These are phyloP conservation scores for Apomyelois bistriatella DNA, from an alignment of 2,888 invertebrate species.

Conservation along the genomic window DNA sequence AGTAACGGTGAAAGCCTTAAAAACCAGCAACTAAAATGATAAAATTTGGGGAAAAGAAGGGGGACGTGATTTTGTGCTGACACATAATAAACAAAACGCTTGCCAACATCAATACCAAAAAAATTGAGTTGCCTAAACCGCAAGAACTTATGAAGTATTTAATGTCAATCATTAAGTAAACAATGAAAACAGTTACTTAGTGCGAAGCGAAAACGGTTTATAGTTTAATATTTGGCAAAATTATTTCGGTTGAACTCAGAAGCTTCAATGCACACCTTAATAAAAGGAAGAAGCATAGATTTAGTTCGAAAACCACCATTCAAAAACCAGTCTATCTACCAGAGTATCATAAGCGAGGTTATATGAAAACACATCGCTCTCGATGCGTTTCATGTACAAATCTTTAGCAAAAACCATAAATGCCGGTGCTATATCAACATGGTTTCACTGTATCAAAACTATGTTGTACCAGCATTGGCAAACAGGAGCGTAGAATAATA, in stretches of 20 bases:
- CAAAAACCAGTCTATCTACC: slow-evolving; percentile 71
- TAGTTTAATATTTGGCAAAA: slow-evolving; percentile 31
- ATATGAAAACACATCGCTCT: slow-evolving; percentile 50
- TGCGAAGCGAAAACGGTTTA: slow-evolving; percentile 35
- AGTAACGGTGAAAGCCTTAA: slow-evolving; percentile 41
- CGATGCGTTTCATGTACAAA: slow-evolving; percentile 56
- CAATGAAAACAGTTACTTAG: slow-evolving; percentile 24
- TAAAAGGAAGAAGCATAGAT: slow-evolving; percentile 63
- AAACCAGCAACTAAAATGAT: slow-evolving; percentile 57
- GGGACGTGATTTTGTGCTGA: slow-evolving; percentile 25
- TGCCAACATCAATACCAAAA: slow-evolving; percentile 5
- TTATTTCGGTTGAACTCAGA: slow-evolving; percentile 37
- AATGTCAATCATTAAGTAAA: slow-evolving; percentile 11
- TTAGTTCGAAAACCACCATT: slow-evolving; percentile 70
- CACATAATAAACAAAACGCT: slow-evolving; percentile 12
- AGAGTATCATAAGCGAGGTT: slow-evolving; percentile 70
- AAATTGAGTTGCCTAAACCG: neutral
- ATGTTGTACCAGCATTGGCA: slow-evolving; percentile 43
- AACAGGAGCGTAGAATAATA: slow-evolving; percentile 28
- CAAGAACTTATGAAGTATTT: slow-evolving; percentile 5
- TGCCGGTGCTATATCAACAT: slow-evolving; percentile 39
- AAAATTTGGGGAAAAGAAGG: slow-evolving; percentile 29
- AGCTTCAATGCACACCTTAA: slow-evolving; percentile 55
- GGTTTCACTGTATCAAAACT: slow-evolving; percentile 32
- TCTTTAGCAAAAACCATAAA: slow-evolving; percentile 46